These are phyloP conservation scores for Athene cunicularia DNA, from an alignment of 2,113 vertebrate genomes.

Conservation along the genomic window DNA sequence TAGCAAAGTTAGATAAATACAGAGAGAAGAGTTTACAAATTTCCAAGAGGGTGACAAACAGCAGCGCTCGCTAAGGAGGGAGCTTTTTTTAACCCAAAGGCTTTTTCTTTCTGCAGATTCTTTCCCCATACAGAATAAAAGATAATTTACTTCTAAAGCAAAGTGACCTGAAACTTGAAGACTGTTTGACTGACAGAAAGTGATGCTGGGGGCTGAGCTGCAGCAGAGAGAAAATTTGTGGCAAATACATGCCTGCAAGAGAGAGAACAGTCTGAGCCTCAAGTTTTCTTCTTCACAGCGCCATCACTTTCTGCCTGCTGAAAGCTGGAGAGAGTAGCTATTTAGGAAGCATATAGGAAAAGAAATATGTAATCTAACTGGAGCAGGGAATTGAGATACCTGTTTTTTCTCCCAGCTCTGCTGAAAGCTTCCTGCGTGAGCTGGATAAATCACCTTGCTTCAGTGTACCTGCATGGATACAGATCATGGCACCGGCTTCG, in stretches of 20 bases:
- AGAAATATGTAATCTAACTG: not conserved
- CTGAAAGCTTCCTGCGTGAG: not conserved
- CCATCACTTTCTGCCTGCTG: not conserved
- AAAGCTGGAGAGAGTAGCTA: not conserved
- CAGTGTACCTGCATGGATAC: accelerated
- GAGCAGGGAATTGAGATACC: not conserved
- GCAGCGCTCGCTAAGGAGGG: not conserved
- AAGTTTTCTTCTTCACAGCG: not conserved
- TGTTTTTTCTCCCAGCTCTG: not conserved
- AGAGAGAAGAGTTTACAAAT: slow-evolving; percentile 47
- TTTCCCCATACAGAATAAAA: not conserved
- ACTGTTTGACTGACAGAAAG: not conserved
- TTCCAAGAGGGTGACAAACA: slow-evolving; percentile 20
- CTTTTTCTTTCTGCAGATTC: not conserved
- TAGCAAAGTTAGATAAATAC: slow-evolving; percentile 55
- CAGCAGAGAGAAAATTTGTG: not conserved
- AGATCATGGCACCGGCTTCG: not conserved
- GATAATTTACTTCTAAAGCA: not conserved
- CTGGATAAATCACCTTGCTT: not conserved
- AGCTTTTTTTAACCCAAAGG: not conserved
- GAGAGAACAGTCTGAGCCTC: not conserved
- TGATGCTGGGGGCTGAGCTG: not conserved
- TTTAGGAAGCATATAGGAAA: not conserved
- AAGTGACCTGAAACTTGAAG: not conserved
- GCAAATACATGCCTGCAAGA: not conserved